Percentiles rank a stretch among this genome's conserved stretches.
Conservation (phyloP, 2,797 vertebrate genomes). For the Xenopus petersii region DNA sequence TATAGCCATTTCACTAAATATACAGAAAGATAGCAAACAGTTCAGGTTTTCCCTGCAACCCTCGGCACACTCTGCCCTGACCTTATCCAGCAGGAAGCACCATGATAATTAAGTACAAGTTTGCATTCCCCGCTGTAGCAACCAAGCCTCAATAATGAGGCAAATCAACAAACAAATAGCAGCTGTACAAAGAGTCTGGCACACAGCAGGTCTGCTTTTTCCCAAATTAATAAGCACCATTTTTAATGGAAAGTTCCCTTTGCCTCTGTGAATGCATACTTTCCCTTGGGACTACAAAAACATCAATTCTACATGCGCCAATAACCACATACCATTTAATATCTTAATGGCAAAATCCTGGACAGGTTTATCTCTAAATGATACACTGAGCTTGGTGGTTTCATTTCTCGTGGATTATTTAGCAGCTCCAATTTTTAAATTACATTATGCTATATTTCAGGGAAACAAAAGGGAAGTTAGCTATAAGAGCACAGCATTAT, state of each 20-base stretch:
- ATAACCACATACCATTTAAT: constrained; percentile 36
- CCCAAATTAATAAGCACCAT: constrained; percentile 29
- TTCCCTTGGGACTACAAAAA: constrained; percentile 26
- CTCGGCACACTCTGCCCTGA: too few relatives aligned
- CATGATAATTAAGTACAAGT: too few relatives aligned
- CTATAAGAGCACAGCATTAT: background rate
- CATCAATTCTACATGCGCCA: constrained; percentile 38
- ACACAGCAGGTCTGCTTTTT: constrained; percentile 35
- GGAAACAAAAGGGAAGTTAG: background rate
- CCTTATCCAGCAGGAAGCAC: too few relatives aligned
- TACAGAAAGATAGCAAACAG: too few relatives aligned
- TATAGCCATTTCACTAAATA: too few relatives aligned
- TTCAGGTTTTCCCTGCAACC: too few relatives aligned
- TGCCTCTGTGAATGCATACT: constrained; percentile 27
- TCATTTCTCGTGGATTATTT: constrained; percentile 17
- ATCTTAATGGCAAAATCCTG: constrained; percentile 39
- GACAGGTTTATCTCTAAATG: constrained; percentile 32
- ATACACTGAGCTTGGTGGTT: constrained; percentile 8
- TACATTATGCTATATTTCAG: background rate
- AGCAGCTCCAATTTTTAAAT: constrained; percentile 4
- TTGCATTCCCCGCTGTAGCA: background rate
- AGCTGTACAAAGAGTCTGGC: constrained; percentile 4
- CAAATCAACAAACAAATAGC: constrained; percentile 32
- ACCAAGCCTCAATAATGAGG: constrained; percentile 27
- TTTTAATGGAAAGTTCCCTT: constrained; percentile 43